Percentiles rank a stretch among this genome's conserved stretches.
Conservation (phyloP, 2,113 vertebrate genomes). For the Craseonycteris thonglongyai region DNA sequence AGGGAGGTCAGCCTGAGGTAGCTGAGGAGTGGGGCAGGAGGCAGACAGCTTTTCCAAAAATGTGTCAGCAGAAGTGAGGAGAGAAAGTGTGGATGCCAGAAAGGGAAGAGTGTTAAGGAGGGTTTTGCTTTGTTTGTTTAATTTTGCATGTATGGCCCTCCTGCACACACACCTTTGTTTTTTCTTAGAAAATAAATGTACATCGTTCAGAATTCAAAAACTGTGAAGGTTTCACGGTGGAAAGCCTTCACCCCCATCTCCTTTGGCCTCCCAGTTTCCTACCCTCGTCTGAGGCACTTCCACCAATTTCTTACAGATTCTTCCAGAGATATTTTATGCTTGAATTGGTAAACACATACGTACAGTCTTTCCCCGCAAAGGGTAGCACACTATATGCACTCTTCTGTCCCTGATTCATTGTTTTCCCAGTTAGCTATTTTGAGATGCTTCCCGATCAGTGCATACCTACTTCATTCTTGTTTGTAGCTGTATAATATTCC, state of each 20-base stretch:
- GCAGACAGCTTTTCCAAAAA: not conserved
- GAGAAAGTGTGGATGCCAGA: not conserved
- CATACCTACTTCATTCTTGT: not conserved
- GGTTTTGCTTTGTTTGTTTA: not conserved
- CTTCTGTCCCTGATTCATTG: not conserved
- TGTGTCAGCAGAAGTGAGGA: not conserved
- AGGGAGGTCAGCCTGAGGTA: not conserved
- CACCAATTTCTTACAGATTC: not conserved
- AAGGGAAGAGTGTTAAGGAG: not conserved
- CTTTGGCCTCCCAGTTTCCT: not conserved
- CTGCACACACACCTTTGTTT: not conserved
- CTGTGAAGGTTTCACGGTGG: not conserved
- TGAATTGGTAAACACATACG: not conserved
- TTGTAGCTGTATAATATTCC: not conserved
- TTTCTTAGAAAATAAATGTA: not conserved
- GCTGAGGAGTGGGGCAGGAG: not conserved
- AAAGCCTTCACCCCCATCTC: not conserved
- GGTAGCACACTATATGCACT: fast-evolving
- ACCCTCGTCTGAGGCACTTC: not conserved
- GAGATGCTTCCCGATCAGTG: not conserved
- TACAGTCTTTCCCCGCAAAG: not conserved
- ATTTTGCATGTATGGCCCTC: not conserved
- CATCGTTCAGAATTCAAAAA: not conserved
- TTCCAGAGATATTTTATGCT: not conserved
- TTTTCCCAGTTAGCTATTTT: not conserved